Evolutionary conservation across 2,797 vertebrate genomes (phyloP), one percentile per base, ranked within the genome.

Genomic region (Podarcis siculus): DNA sequence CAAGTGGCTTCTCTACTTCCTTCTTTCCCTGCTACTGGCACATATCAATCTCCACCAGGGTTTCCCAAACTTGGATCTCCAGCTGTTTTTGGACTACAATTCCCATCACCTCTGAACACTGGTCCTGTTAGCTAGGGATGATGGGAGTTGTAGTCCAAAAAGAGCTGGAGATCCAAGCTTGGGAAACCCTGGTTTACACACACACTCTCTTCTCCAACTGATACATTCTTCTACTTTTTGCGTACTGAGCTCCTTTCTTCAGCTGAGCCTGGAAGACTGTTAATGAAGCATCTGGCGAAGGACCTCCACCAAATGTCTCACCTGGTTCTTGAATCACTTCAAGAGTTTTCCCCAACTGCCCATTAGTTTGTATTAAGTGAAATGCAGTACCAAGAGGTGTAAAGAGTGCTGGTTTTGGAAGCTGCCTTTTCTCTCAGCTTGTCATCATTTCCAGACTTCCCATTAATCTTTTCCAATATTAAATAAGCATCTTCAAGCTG

Each of bases 331-430:
- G 61, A 61, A 85, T 64, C 83, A 64, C 55, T 77, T 85, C 55
- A 85, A 64, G 37, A 86, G 75, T 66, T 78, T 86, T 67, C 61
- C 61, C 64, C 84, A 86, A 49, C n/a, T 67, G n/a, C 75, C 61
- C 30, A 66, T 86, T 78, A 86, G 35, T 37, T 42, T 45, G 30
- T 67, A 78, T 79, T 75, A 78, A 86, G 39, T 32, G 75, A 67
- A 78, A 49, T 45, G 35, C 25, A 66, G 35, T 77, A 9, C 7
- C 42, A 67, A 78, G 64, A 78, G 64, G 37, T 67, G 23, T 75
- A 78, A 67, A 35, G 37, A 45, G 21, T 49, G 61, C 61, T 45
- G 37, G 37, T 32, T 27, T 23, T 32, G 37, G 37, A 78, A 85
- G 67, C 27, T 25, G n/a, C 5, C 12, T 79, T 30, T 77, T 77